Evolutionary conservation across 2,113 vertebrate species (phyloP).

Genomic region (zebrafish (Danio rerio)): DNA sequence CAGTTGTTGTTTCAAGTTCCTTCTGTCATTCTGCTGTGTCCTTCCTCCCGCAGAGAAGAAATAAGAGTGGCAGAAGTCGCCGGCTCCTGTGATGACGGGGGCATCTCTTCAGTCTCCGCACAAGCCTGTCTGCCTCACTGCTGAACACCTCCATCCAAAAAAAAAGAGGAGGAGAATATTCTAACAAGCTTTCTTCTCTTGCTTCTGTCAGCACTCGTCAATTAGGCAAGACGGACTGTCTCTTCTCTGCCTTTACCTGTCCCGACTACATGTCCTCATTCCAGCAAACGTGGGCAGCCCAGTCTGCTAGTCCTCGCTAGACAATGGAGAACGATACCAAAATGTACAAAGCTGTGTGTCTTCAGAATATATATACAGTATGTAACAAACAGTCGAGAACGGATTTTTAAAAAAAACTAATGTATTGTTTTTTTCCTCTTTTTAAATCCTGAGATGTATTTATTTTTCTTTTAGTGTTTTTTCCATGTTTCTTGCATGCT

Average conservation of each 20-base stretch:
- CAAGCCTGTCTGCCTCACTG: slow-evolving; percentile 22
- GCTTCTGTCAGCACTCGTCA: slow-evolving; percentile 73
- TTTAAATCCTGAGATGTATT: slow-evolving; percentile 81
- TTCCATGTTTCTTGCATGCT: slow-evolving; percentile 74
- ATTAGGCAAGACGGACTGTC: slow-evolving; percentile 74
- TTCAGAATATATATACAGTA: slow-evolving; percentile 12
- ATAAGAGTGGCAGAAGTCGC: slow-evolving; percentile 63
- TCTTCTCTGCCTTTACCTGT: slow-evolving; percentile 59
- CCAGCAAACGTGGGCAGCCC: slow-evolving; percentile 3
- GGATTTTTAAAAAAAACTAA: slow-evolving; percentile 68
- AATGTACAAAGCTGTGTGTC: slow-evolving; percentile 80
- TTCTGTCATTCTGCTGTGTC: neutral
- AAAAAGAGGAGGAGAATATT: slow-evolving; percentile 51
- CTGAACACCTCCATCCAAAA: slow-evolving; percentile 37
- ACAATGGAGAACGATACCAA: slow-evolving; percentile 73
- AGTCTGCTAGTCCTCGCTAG: slow-evolving; percentile 30
- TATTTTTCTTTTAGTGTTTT: slow-evolving; percentile 76
- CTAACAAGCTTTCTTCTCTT: slow-evolving; percentile 42
- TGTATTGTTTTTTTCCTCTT: slow-evolving; percentile 71
- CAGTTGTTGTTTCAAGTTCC: neutral
- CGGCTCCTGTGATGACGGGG: neutral
- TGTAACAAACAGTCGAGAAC: slow-evolving; percentile 70
- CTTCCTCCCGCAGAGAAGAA: slow-evolving; percentile 72
- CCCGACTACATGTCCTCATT: slow-evolving; percentile 53
- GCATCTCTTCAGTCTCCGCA: neutral